phyloP scores from a whole-genome alignment of 1,140 invertebrate species.

The Planococcus citri region DNA sequence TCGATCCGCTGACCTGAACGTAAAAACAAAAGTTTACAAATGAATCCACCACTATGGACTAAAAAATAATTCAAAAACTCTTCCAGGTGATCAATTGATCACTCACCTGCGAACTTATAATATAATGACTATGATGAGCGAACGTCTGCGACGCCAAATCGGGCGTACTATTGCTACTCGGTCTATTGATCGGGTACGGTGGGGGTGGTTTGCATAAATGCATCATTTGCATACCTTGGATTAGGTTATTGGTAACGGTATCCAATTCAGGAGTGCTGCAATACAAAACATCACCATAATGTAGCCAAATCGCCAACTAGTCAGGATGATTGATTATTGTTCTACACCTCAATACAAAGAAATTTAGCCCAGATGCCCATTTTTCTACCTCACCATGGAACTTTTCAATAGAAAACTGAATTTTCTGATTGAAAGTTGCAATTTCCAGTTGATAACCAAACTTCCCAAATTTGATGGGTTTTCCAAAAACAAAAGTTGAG shows the following conservation, averaged over 20 bases:
- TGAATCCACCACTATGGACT: too few species aligned
- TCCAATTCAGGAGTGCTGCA: conserved; percentile 40
- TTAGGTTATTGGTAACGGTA: conserved; percentile 32
- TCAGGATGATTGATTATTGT: not conserved
- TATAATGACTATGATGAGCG: conserved; percentile 27
- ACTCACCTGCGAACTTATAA: conserved; percentile 30
- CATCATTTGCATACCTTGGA: conserved; percentile 45
- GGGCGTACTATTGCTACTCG: conserved; percentile 64
- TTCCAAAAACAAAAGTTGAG: too few species aligned
- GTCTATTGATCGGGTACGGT: conserved; percentile 58
- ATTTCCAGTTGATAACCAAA: too few species aligned
- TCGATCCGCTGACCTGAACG: conserved; percentile 52
- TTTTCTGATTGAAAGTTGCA: too few species aligned
- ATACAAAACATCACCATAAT: not conserved
- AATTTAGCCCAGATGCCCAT: too few species aligned
- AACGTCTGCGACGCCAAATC: conserved; percentile 47
- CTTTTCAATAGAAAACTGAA: conserved; percentile 9
- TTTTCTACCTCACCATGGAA: too few species aligned
- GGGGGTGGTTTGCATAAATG: conserved; percentile 69
- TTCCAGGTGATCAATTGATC: not conserved
- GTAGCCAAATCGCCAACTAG: not conserved
- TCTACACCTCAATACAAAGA: too few species aligned
- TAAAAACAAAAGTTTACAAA: conserved; percentile 27
- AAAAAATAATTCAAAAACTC: too few species aligned
- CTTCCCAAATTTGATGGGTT: too few species aligned